phyloP scores from a whole-genome alignment of 2,888 invertebrate genomes.

The Erebia palarica region DNA sequence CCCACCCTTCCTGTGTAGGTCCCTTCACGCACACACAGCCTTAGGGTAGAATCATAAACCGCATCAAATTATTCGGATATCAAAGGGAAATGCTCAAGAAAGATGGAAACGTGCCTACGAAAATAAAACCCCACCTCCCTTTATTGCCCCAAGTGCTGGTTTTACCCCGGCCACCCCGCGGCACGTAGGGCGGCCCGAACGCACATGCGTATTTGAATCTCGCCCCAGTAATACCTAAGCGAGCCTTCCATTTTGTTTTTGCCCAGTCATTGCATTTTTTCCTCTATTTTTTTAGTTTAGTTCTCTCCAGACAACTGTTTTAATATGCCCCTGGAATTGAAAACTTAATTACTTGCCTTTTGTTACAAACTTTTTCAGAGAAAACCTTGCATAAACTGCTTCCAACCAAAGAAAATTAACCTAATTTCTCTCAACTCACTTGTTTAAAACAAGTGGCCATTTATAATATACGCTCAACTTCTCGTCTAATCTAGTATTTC shows the following conservation, averaged over 20 bases:
- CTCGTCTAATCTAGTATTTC: conserved; percentile 18
- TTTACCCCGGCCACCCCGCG: conserved; percentile 45
- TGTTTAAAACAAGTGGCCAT: conserved; percentile 10
- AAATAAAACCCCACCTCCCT: conserved; percentile 54
- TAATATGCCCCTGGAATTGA: conserved; percentile 42
- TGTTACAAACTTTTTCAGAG: conserved; percentile 20
- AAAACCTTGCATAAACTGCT: conserved; percentile 19
- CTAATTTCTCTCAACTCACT: conserved; percentile 21
- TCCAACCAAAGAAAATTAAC: conserved; percentile 21
- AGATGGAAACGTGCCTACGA: conserved; percentile 54
- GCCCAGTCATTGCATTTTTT: conserved; percentile 47
- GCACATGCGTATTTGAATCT: conserved; percentile 74
- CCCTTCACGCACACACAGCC: conserved; percentile 32
- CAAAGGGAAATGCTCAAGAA: conserved; percentile 57
- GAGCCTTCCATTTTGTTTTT: conserved; percentile 79
- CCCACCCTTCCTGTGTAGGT: conserved; percentile 38
- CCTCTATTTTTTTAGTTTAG: conserved; percentile 34
- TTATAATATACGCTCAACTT: conserved; percentile 12
- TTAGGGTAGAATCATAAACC: conserved; percentile 48
- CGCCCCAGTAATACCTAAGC: conserved; percentile 65
- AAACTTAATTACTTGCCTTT: conserved; percentile 43
- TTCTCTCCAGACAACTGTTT: conserved; percentile 41
- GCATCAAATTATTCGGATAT: conserved; percentile 53
- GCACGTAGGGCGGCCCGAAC: conserved; percentile 51
- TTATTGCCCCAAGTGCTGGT: conserved; percentile 46